Conservation (phyloP, 2,113 vertebrate species). For the Amphiprion ocellaris region DNA sequence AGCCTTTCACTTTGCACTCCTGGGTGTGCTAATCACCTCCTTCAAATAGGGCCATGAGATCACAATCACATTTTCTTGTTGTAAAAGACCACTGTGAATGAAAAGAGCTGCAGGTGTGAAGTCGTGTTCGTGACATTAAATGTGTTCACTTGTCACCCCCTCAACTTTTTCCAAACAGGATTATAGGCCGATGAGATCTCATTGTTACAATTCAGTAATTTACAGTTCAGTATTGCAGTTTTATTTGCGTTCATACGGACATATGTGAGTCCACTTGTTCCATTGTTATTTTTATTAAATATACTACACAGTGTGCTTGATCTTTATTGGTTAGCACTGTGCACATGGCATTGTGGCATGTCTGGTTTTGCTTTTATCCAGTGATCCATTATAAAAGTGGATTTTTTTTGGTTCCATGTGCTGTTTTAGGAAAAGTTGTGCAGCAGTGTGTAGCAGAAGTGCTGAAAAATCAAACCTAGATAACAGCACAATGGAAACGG, state of each 20-base stretch:
- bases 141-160: slow-evolving; percentile 40
- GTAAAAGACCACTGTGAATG: slow-evolving; percentile 58
- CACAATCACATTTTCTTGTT: slow-evolving; percentile 57
- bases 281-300: slow-evolving; percentile 66
- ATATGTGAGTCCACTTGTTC: slow-evolving; percentile 48
- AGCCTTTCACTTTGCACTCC: slow-evolving; percentile 63
- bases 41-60: slow-evolving; percentile 63
- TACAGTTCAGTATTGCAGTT: slow-evolving; percentile 48
- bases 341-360: slow-evolving; percentile 40
- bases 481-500: slow-evolving; percentile 23
- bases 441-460: neutral
- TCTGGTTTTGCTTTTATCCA: slow-evolving; percentile 59
- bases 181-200: slow-evolving; percentile 49
- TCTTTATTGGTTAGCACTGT: slow-evolving; percentile 64
- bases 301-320: slow-evolving; percentile 38
- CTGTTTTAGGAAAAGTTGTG: slow-evolving; percentile 20
- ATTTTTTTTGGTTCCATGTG: slow-evolving; percentile 27
- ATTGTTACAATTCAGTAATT: slow-evolving; percentile 59
- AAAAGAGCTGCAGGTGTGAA: slow-evolving; percentile 67
- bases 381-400: slow-evolving; percentile 20
- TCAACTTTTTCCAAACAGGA: slow-evolving; percentile 43
- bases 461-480: slow-evolving; percentile 18
- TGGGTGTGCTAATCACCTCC: slow-evolving; percentile 66
- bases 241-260: slow-evolving; percentile 49
- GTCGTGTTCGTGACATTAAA: slow-evolving; percentile 52